Percentiles rank a stretch among this genome's conserved stretches.
Conservation (phyloP, 2,797 vertebrate species). For the Hypotaenidia philippensis region DNA sequence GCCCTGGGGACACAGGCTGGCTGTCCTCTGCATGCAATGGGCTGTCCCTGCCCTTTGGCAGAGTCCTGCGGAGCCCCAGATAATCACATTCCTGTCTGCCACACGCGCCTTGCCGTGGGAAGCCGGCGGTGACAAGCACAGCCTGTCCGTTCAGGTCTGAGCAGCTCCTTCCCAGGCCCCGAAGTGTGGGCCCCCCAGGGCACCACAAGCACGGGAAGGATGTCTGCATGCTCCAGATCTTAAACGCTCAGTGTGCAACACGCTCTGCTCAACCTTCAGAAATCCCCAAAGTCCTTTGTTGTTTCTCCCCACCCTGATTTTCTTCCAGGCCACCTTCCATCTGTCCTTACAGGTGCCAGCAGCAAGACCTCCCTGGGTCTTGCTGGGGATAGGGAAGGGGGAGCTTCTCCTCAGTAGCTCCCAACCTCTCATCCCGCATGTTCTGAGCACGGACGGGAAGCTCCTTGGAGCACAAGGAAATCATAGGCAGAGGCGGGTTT, state of each 20-base stretch:
- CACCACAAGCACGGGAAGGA: background rate
- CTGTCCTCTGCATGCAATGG: background rate
- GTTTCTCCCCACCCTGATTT: no score
- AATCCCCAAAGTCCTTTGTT: background rate
- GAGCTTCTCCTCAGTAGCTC: no score
- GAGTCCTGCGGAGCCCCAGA: background rate
- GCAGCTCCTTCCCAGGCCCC: conserved; percentile 56
- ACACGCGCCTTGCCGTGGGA: background rate
- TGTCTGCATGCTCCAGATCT: background rate
- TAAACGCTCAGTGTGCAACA: background rate
- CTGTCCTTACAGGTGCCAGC: background rate
- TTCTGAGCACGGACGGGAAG: background rate
- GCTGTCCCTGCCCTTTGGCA: background rate
- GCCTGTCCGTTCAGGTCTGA: conserved; percentile 28
- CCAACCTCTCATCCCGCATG: background rate
- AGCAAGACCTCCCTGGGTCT: background rate
- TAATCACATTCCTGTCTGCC: conserved; percentile 33
- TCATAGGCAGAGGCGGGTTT: background rate
- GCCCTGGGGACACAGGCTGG: conserved; percentile 3
- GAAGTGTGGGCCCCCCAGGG: background rate
- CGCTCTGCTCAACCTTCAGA: background rate
- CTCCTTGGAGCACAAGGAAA: background rate
- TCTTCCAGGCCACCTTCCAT: background rate
- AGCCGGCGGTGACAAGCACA: conserved; percentile 27
- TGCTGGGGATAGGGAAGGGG: no score